phyloP scores from a whole-genome alignment of 2,113 vertebrate species.

The Austrofundulus limnaeus region DNA sequence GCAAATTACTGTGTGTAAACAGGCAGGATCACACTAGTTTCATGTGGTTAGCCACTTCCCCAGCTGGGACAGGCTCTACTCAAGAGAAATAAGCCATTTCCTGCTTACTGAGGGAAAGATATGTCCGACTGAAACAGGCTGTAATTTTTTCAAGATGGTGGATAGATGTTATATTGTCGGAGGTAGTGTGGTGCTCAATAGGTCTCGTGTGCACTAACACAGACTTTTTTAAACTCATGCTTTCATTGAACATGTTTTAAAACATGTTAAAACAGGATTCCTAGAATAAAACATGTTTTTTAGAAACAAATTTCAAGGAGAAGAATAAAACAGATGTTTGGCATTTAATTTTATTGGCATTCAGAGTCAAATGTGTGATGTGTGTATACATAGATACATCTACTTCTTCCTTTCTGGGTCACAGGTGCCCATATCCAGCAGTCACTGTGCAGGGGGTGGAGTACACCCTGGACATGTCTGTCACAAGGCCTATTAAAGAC shows the following conservation, averaged over 20 bases:
- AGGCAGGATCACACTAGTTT: constrained; percentile 59
- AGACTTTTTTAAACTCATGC: constrained; percentile 1
- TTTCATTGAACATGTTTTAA: constrained; percentile 16
- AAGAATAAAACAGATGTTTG: constrained; percentile 3
- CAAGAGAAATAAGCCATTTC: constrained; percentile 73
- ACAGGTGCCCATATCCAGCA: too few relatives aligned
- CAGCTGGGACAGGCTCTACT: constrained; percentile 58
- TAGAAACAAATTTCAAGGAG: background rate
- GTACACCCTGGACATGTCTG: too few relatives aligned
- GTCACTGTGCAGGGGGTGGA: too few relatives aligned
- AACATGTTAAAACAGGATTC: background rate
- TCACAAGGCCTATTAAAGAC: too few relatives aligned
- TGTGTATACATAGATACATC: too few relatives aligned
- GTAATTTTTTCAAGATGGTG: constrained; percentile 68
- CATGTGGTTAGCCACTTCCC: constrained; percentile 77
- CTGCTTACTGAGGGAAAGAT: constrained; percentile 58
- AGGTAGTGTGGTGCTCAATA: constrained; percentile 27
- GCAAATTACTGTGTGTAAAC: constrained; percentile 72
- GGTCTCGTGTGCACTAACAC: constrained; percentile 24
- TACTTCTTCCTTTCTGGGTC: too few relatives aligned
- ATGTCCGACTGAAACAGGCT: constrained; percentile 65
- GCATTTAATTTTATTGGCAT: background rate
- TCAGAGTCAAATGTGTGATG: background rate
- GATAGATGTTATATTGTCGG: constrained; percentile 45
- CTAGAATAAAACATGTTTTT: constrained; percentile 12